Conservation (phyloP, 2,113 vertebrate species). For the Vombatus ursinus region DNA sequence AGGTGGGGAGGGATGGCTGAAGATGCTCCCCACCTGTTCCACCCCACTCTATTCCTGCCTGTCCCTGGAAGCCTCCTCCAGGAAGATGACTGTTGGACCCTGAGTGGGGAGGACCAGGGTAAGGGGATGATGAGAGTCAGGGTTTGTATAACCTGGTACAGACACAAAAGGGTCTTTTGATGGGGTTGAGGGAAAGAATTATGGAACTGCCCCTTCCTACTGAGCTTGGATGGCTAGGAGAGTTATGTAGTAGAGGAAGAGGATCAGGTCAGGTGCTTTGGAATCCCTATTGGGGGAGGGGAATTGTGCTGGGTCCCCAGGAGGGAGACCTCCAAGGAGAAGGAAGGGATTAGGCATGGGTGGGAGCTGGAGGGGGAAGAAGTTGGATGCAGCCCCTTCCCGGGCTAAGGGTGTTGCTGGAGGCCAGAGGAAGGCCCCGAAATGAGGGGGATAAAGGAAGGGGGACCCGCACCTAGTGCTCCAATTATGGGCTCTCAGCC, state of each 20-base stretch:
- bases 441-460: neutral
- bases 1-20: neutral
- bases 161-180: neutral
- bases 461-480: neutral
- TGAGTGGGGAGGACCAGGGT: neutral
- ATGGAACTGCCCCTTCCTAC: neutral
- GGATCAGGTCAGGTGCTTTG: neutral
- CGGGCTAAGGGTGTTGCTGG: neutral
- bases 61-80: neutral
- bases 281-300: neutral
- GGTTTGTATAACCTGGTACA: neutral
- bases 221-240: neutral
- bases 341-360: neutral
- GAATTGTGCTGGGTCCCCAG: neutral
- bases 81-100: neutral
- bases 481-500: neutral
- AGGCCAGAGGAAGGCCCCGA: constrained; percentile 2
- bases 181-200: neutral
- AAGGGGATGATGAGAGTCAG: neutral
- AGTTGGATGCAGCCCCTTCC: neutral
- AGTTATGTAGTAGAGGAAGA: neutral
- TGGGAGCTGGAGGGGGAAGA: neutral
- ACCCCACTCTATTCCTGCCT: neutral
- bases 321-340: neutral
- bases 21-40: neutral